These are phyloP conservation scores for Mesochorus sp. DNA, from an alignment of 2,888 invertebrate genomes.

Conservation along the genomic window DNA sequence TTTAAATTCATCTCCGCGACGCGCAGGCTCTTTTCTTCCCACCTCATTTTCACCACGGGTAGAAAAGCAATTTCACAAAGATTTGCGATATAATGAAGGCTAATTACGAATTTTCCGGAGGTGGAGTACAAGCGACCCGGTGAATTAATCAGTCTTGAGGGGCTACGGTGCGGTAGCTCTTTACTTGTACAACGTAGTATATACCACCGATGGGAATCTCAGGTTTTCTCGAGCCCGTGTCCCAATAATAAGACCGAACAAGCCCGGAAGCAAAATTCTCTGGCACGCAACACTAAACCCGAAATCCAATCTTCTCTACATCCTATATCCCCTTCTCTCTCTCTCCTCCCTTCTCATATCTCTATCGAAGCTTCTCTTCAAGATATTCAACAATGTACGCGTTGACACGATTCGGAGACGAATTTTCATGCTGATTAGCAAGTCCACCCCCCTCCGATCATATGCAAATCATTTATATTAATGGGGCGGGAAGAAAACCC, in stretches of 20 bases:
- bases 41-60: constrained; percentile 2
- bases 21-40: constrained; percentile 9
- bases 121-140: constrained; percentile 23
- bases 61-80: constrained; percentile 58
- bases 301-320: neutral
- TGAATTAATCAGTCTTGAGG: constrained; percentile 62
- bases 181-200: too few species aligned
- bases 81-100: constrained; percentile 63
- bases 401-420: constrained; percentile 4
- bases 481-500: too few species aligned
- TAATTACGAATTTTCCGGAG: constrained; percentile 66
- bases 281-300: constrained; percentile 17
- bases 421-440: constrained; percentile 18
- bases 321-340: neutral
- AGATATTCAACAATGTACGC: constrained; percentile 21
- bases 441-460: too few species aligned
- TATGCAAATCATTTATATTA: too few species aligned
- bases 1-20: constrained; percentile 62
- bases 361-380: neutral
- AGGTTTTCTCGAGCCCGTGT: neutral
- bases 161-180: neutral
- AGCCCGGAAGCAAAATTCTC: constrained; percentile 24
- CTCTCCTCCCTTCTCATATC: neutral
- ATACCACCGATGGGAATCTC: constrained; percentile 16
- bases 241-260: constrained; percentile 28